Conservation (phyloP, 2,113 vertebrate genomes). For the Takifugu bimaculatus region DNA sequence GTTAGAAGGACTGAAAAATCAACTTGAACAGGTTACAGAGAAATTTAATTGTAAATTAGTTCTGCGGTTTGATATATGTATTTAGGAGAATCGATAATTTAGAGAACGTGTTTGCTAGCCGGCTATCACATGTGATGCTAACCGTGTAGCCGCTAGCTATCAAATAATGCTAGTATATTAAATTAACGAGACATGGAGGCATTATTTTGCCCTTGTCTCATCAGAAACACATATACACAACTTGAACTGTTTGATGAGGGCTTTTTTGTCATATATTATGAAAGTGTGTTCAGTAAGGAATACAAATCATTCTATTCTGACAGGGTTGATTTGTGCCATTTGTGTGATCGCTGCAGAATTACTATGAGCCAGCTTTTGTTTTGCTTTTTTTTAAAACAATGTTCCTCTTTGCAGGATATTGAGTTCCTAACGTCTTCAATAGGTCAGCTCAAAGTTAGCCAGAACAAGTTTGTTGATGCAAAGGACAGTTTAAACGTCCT, state of each 20-base stretch:
- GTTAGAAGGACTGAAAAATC: conserved; percentile 85
- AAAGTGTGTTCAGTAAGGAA: too few relatives aligned
- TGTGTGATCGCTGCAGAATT: too few relatives aligned
- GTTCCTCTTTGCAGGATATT: conserved; percentile 76
- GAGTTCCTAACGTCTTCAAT: conserved; percentile 92
- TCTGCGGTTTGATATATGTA: accelerated
- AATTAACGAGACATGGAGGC: neutral
- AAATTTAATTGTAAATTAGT: accelerated
- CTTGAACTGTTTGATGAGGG: neutral
- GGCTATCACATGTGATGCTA: conserved; percentile 25
- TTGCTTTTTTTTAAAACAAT: neutral
- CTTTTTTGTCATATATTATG: neutral
- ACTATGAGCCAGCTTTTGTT: neutral
- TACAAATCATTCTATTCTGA: too few relatives aligned
- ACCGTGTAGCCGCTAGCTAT: neutral
- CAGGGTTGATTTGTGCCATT: too few relatives aligned
- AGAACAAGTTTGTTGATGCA: conserved; percentile 91
- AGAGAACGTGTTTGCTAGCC: neutral
- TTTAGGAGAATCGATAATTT: too few relatives aligned
- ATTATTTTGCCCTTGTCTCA: neutral
- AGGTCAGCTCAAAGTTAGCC: conserved; percentile 88
- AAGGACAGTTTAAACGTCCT: conserved; percentile 88
- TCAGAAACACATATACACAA: neutral
- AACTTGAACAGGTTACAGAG: conserved; percentile 81
- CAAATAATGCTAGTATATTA: neutral